Evolutionary conservation across 2,113 vertebrate genomes (phyloP).

Genomic region (Prochilodus magdalenae): DNA sequence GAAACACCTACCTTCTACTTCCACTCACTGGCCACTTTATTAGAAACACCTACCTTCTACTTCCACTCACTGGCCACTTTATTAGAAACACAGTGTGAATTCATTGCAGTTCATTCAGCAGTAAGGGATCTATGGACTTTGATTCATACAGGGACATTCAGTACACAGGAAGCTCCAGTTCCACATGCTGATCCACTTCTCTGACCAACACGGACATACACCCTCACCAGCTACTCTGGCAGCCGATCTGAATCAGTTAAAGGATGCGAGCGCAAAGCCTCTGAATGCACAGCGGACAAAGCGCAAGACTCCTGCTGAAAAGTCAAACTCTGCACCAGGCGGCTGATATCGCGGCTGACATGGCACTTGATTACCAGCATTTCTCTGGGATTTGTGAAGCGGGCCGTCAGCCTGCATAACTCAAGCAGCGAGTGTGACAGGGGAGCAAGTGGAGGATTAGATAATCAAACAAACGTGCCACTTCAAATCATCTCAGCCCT

Average conservation of each 20-base stretch:
- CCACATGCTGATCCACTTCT: neutral
- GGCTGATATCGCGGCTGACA: neutral
- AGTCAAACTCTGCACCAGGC: neutral
- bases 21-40: too few species aligned
- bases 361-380: conserved; percentile 13
- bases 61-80: neutral
- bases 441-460: conserved; percentile 37
- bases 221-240: too few species aligned
- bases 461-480: conserved; percentile 52
- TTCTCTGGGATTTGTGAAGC: conserved; percentile 35
- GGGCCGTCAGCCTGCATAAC: conserved; percentile 29
- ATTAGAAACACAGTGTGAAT: too few species aligned
- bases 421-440: conserved; percentile 18
- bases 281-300: neutral
- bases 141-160: too few species aligned
- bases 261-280: too few species aligned
- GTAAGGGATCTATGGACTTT: too few species aligned
- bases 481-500: conserved; percentile 50
- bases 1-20: neutral
- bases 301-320: too few species aligned
- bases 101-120: too few species aligned
- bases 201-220: neutral
- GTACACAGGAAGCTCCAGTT: neutral
- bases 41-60: neutral
- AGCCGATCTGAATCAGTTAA: too few species aligned